Conservation (phyloP, 1,140 invertebrate genomes). For the Carcinoscorpius rotundicauda region DNA sequence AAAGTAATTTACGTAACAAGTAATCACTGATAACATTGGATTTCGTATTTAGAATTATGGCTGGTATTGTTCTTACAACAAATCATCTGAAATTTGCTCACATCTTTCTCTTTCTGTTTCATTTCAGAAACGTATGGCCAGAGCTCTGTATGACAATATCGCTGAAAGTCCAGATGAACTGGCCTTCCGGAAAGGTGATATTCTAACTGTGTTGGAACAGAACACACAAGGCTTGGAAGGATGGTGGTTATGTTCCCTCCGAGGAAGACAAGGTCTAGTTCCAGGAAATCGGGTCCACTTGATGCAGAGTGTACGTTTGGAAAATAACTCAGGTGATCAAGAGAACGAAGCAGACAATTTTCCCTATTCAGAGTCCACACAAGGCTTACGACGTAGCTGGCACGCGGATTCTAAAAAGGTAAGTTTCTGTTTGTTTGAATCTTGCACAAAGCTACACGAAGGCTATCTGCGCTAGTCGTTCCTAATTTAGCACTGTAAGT, state of each 20-base stretch:
- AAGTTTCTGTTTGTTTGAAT: background rate
- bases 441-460: too few relatives aligned
- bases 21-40: too few relatives aligned
- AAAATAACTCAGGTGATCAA: slow-evolving; percentile 35
- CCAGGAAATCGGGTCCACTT: slow-evolving; percentile 81
- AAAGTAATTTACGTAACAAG: too few relatives aligned
- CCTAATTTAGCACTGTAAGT: too few relatives aligned
- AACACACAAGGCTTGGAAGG: slow-evolving; percentile 78
- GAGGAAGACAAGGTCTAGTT: slow-evolving; percentile 81
- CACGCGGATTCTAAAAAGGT: slow-evolving; percentile 25
- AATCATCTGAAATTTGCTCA: too few relatives aligned
- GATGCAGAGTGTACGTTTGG: slow-evolving; percentile 60
- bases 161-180: slow-evolving; percentile 85
- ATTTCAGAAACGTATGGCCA: slow-evolving; percentile 51
- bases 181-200: slow-evolving; percentile 78
- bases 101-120: slow-evolving; percentile 6
- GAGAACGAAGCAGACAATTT: background rate
- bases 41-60: too few relatives aligned
- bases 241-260: slow-evolving; percentile 84
- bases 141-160: slow-evolving; percentile 83
- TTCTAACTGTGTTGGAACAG: slow-evolving; percentile 80
- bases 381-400: slow-evolving; percentile 22
- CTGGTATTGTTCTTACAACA: too few relatives aligned
- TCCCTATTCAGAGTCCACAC: slow-evolving; percentile 20
- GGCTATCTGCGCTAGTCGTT: too few relatives aligned